Base-by-base conservation (phyloP, 2,797 vertebrate genomes). In the Sebastes kiyomatsui region DNA sequence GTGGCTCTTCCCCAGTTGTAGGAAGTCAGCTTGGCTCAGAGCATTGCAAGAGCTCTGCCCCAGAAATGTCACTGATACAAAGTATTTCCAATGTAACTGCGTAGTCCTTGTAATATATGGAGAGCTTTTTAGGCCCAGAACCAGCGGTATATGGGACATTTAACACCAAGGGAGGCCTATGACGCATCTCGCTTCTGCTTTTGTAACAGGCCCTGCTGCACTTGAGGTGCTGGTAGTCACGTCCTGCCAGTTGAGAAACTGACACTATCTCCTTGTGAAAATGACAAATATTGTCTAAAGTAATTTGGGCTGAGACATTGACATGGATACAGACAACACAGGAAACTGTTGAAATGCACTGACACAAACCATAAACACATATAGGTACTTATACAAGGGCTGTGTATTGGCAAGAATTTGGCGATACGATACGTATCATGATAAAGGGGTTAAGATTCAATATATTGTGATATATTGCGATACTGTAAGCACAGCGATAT, bases 21-120 rank as follows among this genome's bases (percentile, higher is more conserved):
- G 60, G 69, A 87, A 82, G 81, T 90, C 75, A 49, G 72, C 65
- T 88, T 59, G 77, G 78, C 84, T 86, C 52, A 58, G 76, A 87
- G 83, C 75, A 18, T 66, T 54, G 71, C 56, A 7, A 58, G 73
- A 86, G 90, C 83, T 68, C 49, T 93, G 92, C 79, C 92, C 94
- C 88, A 94, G 87, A 94, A 93, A 92, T 90, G 93, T 94, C 92
- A 91, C 30, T 4, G 81, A 76, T 84, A 84, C 78, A 87, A 79
- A 88, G 79, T 86, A 79, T 91, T 80, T 91, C 69, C 42, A 84
- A 65, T 73, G 52, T 42, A 69, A 61, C 75, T 59, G 81, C 20
- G 30, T 27, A 65, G 73, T 58, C 49, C 60, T 74, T 77, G 61
- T 83, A 62, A 76, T 83, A 82, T 83, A 87, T 54, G 22, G 46